A percentile compares a stretch with the other conserved stretches of the same genome.
These are phyloP conservation scores for Eufriesea mexicana DNA, from an alignment of 1,140 invertebrate genomes.

Conservation along the genomic window DNA sequence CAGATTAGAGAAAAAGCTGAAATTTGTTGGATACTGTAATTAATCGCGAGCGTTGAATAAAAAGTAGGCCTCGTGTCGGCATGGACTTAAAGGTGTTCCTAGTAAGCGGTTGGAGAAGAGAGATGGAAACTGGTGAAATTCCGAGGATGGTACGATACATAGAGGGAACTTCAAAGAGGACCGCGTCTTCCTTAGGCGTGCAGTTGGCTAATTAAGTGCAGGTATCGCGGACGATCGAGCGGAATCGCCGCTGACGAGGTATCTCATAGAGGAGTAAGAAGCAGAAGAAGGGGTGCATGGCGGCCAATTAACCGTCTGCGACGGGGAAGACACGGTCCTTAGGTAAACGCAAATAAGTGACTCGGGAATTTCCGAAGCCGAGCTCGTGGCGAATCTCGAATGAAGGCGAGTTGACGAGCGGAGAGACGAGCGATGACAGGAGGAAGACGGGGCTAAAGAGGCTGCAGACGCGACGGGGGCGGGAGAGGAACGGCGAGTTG, in stretches of 20 bases:
- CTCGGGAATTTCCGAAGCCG: slow-evolving; percentile 38
- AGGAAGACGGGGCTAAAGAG: background rate
- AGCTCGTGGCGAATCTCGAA: background rate
- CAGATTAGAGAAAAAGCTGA: no score
- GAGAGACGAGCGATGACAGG: background rate
- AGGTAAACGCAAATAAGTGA: slow-evolving; percentile 64
- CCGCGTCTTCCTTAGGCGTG: background rate
- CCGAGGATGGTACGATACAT: no score
- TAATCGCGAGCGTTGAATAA: no score
- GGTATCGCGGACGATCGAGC: background rate
- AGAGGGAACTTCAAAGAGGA: no score
- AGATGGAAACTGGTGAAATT: no score
- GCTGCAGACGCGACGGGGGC: background rate
- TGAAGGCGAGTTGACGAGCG: slow-evolving; percentile 9
- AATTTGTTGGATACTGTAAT: no score
- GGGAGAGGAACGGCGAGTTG: background rate
- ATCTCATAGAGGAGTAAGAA: background rate
- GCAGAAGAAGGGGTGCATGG: background rate
- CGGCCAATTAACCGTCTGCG: slow-evolving; percentile 57
- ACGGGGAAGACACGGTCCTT: slow-evolving; percentile 41
- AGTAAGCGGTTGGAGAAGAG: no score
- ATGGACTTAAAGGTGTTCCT: no score
- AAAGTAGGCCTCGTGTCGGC: no score
- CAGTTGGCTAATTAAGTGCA: background rate
- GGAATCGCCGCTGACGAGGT: background rate